Percentiles rank a stretch among this genome's conserved stretches.
These are phyloP conservation scores for Hippocampus barbouri DNA, from an alignment of 2,113 vertebrate genomes.

Conservation along the genomic window DNA sequence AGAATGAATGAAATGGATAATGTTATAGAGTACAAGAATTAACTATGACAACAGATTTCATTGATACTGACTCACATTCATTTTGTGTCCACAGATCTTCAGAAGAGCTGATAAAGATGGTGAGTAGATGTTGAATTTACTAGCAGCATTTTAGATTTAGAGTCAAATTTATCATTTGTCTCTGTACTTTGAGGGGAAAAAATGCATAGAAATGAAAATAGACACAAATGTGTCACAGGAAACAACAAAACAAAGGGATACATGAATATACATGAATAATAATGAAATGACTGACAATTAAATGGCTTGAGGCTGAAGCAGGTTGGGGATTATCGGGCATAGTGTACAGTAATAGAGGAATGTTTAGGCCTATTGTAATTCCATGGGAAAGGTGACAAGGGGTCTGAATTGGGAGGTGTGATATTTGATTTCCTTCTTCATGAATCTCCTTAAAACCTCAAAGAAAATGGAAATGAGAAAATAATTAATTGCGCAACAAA, in stretches of 20 bases:
- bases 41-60: neutral
- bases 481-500: too few relatives aligned
- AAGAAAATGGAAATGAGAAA: too few relatives aligned
- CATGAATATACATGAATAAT: neutral
- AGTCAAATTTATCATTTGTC: neutral
- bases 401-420: neutral
- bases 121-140: slow-evolving; percentile 49
- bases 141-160: neutral
- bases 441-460: too few relatives aligned
- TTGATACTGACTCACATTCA: neutral
- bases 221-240: neutral
- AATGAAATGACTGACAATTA: neutral
- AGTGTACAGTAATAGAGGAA: neutral
- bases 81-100: slow-evolving; percentile 69
- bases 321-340: neutral
- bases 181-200: neutral
- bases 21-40: neutral
- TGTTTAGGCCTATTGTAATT: neutral
- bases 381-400: neutral
- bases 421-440: neutral
- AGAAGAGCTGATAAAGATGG: slow-evolving; percentile 78
- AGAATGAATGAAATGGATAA: neutral
- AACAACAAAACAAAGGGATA: neutral
- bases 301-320: neutral
- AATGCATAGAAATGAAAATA: neutral